Percentiles rank a stretch among this genome's conserved stretches.
These are phyloP conservation scores for Haliaeetus leucogaster DNA, from an alignment of 2,113 vertebrate genomes.

Conservation along the genomic window DNA sequence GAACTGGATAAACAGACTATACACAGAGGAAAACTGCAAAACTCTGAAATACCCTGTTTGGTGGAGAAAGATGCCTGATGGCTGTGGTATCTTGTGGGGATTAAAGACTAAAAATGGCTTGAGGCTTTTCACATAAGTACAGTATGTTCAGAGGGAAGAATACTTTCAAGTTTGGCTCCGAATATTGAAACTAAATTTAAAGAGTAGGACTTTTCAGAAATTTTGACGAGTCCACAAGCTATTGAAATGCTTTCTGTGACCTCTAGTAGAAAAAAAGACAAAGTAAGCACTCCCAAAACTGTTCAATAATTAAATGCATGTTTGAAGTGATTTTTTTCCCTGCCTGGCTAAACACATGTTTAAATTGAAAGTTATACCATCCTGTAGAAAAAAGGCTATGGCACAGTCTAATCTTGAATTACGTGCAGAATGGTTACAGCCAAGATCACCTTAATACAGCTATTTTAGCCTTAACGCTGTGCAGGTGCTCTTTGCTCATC, in stretches of 20 bases:
- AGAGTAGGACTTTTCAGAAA: constrained; percentile 27
- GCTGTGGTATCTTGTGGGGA: constrained; percentile 54
- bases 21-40: constrained; percentile 16
- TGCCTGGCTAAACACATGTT: constrained; percentile 16
- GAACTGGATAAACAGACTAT: background rate
- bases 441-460: background rate
- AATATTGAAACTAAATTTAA: constrained; percentile 51
- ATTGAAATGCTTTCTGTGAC: background rate
- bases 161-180: constrained; percentile 41
- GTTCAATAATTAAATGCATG: background rate
- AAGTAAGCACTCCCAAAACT: background rate
- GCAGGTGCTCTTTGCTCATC: background rate
- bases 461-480: background rate
- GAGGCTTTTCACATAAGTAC: constrained; percentile 48
- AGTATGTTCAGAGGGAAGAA: constrained; percentile 23
- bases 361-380: constrained; percentile 20
- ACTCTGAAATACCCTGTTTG: background rate
- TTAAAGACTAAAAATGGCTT: constrained; percentile 70
- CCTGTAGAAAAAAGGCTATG: background rate
- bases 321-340: background rate
- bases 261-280: background rate
- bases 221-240: constrained; percentile 6
- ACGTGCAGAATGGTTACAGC: background rate
- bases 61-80: constrained; percentile 8
- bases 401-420: background rate